A percentile compares a stretch with the other conserved stretches of the same genome.
Conservation (phyloP, 2,797 vertebrate genomes). For the Alauda arvensis region DNA sequence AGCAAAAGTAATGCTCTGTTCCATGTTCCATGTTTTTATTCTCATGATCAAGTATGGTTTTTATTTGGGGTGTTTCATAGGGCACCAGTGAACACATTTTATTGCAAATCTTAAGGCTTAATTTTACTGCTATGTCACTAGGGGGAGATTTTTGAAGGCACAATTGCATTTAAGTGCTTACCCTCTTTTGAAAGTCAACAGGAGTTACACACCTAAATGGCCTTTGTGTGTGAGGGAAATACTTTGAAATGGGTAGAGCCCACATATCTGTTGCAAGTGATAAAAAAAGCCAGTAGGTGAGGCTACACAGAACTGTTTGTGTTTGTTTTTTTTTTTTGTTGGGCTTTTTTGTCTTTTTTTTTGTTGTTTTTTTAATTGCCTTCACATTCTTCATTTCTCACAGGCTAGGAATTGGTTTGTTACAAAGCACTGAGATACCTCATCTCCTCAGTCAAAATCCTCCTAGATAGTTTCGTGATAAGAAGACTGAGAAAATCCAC, state of each 20-base stretch:
- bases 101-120: not conserved
- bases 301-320: not conserved
- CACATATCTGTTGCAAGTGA: not conserved
- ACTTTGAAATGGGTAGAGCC: not conserved
- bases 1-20: not conserved
- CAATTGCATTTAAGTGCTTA: slow-evolving; percentile 3
- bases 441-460: slow-evolving; percentile 1
- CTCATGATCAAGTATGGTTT: not conserved
- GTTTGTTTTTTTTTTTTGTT: not conserved
- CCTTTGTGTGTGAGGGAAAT: slow-evolving; percentile 3
- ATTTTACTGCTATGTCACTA: slow-evolving; percentile 36
- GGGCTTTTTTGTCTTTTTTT: not conserved
- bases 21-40: not conserved
- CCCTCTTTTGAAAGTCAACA: slow-evolving; percentile 25
- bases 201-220: not conserved
- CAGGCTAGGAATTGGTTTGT: not conserved
- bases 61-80: not conserved
- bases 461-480: slow-evolving; percentile 34
- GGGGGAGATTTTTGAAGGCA: slow-evolving; percentile 38
- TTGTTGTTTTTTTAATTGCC: not conserved
- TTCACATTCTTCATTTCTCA: slow-evolving; percentile 1
- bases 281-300: not conserved
- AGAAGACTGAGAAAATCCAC: slow-evolving; percentile 39
- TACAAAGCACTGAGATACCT: not conserved
- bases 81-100: not conserved